Conservation (phyloP, 2,888 invertebrate species). For the Phorcus lineatus region DNA sequence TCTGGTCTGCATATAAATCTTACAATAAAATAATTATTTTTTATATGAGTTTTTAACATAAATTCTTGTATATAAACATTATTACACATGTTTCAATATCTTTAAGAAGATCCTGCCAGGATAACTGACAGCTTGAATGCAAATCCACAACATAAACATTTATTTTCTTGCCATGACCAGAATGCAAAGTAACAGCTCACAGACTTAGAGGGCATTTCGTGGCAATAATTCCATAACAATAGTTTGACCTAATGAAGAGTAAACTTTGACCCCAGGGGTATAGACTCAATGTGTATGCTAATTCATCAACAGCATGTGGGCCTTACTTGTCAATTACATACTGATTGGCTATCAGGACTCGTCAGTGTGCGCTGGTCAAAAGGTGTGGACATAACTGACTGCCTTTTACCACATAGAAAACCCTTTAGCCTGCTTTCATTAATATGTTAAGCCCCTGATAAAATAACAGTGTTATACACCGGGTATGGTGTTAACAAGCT, state of each 20-base stretch:
- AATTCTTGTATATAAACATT: too few relatives aligned
- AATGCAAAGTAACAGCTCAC: background rate
- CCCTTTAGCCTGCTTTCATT: background rate
- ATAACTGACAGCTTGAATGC: background rate
- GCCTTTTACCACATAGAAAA: background rate
- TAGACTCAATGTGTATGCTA: background rate
- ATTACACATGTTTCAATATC: too few relatives aligned
- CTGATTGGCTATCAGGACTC: background rate
- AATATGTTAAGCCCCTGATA: background rate
- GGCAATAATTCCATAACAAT: background rate
- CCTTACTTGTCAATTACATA: background rate
- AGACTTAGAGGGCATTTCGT: background rate
- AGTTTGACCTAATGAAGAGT: background rate
- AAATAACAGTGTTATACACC: background rate
- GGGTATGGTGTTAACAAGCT: too few relatives aligned
- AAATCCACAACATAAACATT: background rate
- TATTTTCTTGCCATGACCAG: background rate
- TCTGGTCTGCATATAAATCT: too few relatives aligned
- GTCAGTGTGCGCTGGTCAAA: background rate
- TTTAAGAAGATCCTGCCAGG: too few relatives aligned
- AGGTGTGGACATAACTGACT: constrained; percentile 2
- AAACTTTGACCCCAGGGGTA: background rate
- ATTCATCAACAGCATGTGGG: background rate
- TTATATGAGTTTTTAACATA: too few relatives aligned
- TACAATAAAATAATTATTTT: too few relatives aligned